Evolutionary conservation across 1,140 invertebrate genomes (phyloP).

Genomic region (Caenorhabditis elegans): WBcel235 BX284604.4:17350501-17351000

Average conservation of each 20-base stretch:
- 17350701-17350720: neutral
- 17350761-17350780: neutral
- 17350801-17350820: neutral
- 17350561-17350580: neutral
- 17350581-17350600: neutral
- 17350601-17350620: neutral
- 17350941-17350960: neutral
- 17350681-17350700: constrained; percentile 19
- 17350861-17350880: too few relatives aligned
- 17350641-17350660: neutral
- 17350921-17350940: neutral
- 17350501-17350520: neutral
- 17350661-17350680: neutral
- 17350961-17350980: neutral
- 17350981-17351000: neutral
- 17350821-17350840: neutral
- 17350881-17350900: neutral
- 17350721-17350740: constrained; percentile 1
- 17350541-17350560: neutral
- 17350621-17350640: neutral
- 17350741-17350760: neutral
- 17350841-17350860: too few relatives aligned
- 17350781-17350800: neutral
- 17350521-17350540: neutral
- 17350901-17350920: neutral